Percentiles rank a stretch among this genome's conserved stretches.
These are phyloP conservation scores for Pyralis farinalis DNA, from an alignment of 2,888 invertebrate species.

Conservation along the genomic window DNA sequence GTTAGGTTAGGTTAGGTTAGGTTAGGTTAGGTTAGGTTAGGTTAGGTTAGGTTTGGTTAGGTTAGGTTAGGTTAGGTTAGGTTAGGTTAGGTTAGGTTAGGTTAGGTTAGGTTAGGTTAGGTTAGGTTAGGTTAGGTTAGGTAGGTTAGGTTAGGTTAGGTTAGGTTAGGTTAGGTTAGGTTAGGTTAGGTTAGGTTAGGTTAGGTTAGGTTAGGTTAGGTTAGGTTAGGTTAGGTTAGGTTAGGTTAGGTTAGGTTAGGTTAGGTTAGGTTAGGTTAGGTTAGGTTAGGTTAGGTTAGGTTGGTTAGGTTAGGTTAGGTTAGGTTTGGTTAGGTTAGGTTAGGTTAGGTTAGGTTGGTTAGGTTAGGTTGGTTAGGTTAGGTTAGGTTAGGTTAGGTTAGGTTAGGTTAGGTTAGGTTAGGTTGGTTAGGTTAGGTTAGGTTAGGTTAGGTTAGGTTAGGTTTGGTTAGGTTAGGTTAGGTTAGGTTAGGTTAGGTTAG, in stretches of 20 bases:
- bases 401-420: conserved; percentile 9
- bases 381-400: conserved; percentile 19
- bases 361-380: conserved; percentile 18
- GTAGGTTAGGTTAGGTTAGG: conserved; percentile 11
- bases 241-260: conserved; percentile 16
- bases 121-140: conserved; percentile 16
- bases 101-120: conserved; percentile 17
- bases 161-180: conserved; percentile 6
- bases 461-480: conserved; percentile 12
- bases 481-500: conserved; percentile 13
- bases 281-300: conserved; percentile 15
- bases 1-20: conserved; percentile 15
- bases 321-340: conserved; percentile 6
- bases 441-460: conserved; percentile 11
- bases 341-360: conserved; percentile 17
- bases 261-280: conserved; percentile 10
- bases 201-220: conserved; percentile 20
- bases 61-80: neutral
- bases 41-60: neutral
- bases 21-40: conserved; percentile 16
- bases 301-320: conserved; percentile 16
- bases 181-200: conserved; percentile 19
- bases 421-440: conserved; percentile 14
- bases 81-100: conserved; percentile 9
- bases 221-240: conserved; percentile 16